phyloP scores from a whole-genome alignment of 2,113 vertebrate species.

The Pedetes capensis region DNA sequence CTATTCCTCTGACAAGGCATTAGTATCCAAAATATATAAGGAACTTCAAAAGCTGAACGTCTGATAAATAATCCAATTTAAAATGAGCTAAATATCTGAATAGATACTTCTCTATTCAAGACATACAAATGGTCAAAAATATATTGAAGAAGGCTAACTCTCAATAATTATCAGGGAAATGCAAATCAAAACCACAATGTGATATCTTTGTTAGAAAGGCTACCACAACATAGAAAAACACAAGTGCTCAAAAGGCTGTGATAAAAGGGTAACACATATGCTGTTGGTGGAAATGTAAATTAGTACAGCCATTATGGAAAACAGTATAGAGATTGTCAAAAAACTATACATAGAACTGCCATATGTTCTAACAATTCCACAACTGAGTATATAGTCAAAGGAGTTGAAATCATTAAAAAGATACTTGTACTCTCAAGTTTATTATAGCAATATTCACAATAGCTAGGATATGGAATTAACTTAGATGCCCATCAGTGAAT shows the following conservation, averaged over 20 bases:
- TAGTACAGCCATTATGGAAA: not conserved
- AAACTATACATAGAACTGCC: not conserved
- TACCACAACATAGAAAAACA: not conserved
- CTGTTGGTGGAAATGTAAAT: not conserved
- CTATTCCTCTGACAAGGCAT: not conserved
- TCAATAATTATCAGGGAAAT: not conserved
- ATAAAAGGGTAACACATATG: not conserved
- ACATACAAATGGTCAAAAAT: not conserved
- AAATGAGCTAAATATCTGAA: too few relatives aligned
- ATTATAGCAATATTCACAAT: not conserved
- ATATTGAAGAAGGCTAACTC: not conserved
- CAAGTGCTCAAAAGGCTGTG: not conserved
- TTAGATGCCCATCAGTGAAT: not conserved
- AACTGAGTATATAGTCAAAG: not conserved
- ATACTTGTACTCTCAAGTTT: not conserved
- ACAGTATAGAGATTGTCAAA: too few relatives aligned
- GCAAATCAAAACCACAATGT: not conserved
- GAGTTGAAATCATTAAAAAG: not conserved
- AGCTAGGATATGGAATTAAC: not conserved
- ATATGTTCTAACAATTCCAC: not conserved
- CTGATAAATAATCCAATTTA: too few relatives aligned
- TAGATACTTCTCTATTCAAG: not conserved
- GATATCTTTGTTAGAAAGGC: not conserved
- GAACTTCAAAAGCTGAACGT: too few relatives aligned
- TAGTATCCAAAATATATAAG: not conserved